These are phyloP conservation scores for Manis javanica DNA, from an alignment of 2,797 vertebrate species.

Conservation along the genomic window DNA sequence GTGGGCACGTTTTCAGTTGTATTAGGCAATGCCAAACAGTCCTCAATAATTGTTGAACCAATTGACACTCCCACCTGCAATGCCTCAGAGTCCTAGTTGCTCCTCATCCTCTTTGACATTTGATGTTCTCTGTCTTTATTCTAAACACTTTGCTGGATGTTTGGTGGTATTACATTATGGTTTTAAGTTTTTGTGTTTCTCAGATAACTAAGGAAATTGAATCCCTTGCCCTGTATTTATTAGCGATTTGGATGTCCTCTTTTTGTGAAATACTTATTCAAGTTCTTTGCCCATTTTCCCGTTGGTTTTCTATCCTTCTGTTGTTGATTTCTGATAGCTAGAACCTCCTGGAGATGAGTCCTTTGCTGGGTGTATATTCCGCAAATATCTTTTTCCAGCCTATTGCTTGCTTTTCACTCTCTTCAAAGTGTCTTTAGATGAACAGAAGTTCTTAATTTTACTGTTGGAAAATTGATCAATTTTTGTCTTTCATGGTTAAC, in stretches of 20 bases:
- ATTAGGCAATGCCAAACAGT: background rate
- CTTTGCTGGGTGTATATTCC: background rate
- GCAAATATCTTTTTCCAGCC: background rate
- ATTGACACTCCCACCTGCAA: too few species aligned
- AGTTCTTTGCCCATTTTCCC: background rate
- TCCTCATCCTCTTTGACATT: background rate
- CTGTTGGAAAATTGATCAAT: background rate
- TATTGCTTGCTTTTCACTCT: background rate
- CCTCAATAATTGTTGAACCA: background rate
- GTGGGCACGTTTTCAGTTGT: background rate
- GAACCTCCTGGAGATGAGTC: background rate
- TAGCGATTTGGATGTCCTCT: background rate
- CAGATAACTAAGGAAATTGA: background rate
- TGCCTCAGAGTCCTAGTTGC: background rate
- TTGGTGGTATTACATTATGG: background rate
- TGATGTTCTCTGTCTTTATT: background rate
- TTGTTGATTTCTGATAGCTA: background rate
- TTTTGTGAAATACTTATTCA: background rate
- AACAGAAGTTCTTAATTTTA: conserved; percentile 8
- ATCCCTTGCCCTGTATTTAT: background rate
- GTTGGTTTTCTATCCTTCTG: background rate
- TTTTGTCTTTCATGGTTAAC: background rate
- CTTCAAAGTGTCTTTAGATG: background rate
- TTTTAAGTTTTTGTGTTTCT: conserved; percentile 28
- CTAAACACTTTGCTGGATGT: background rate